phyloP scores from a whole-genome alignment of 1,140 invertebrate genomes.

The Colletes latitarsis region DNA sequence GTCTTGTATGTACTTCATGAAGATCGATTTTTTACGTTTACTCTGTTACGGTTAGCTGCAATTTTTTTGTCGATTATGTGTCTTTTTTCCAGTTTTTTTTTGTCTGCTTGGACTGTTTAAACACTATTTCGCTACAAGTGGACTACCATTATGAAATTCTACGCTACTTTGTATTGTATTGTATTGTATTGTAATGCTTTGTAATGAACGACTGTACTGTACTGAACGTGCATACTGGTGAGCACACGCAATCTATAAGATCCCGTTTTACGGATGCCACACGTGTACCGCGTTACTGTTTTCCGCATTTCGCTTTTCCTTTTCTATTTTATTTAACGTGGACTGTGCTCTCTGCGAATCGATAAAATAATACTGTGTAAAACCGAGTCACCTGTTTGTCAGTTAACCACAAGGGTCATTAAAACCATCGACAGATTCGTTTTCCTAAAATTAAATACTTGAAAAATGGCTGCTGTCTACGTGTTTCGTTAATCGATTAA shows the following conservation, averaged over 20 bases:
- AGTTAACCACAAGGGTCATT: neutral
- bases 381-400: neutral
- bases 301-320: neutral
- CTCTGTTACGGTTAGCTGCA: conserved; percentile 61
- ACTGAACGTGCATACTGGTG: conserved; percentile 69
- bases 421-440: conserved; percentile 3
- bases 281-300: conserved; percentile 36
- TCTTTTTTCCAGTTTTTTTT: conserved; percentile 63
- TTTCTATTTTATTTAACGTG: neutral
- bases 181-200: conserved; percentile 75
- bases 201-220: conserved; percentile 72
- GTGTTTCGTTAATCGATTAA: too few species aligned
- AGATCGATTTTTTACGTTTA: conserved; percentile 51
- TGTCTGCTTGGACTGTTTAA: conserved; percentile 64
- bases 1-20: conserved; percentile 39
- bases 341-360: neutral
- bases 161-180: conserved; percentile 79
- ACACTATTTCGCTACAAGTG: conserved; percentile 79
- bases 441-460: neutral
- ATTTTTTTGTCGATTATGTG: conserved; percentile 69
- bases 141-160: conserved; percentile 77
- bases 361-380: neutral
- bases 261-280: conserved; percentile 53
- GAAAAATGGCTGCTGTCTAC: too few species aligned
- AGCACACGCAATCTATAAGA: conserved; percentile 71